Base-by-base conservation (phyloP, 2,797 vertebrate genomes). In the Loriculus beryllinus region DNA sequence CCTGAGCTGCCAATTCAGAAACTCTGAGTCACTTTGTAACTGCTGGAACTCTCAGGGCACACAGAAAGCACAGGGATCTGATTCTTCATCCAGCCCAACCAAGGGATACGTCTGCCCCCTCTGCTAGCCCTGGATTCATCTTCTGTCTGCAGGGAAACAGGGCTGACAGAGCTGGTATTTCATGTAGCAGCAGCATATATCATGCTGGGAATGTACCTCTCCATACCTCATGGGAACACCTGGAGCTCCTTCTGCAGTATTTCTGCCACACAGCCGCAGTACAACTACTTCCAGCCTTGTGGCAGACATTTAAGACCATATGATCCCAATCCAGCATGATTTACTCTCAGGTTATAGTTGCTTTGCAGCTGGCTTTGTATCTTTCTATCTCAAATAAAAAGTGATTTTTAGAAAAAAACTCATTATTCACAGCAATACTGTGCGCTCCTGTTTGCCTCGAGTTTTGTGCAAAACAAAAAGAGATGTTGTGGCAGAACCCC, bases 331-430 rank as follows among this genome's bases (percentile, higher is more conserved):
- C 42, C 39, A 88, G 60, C n/a, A 54, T 42, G 15, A 67, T 57
- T 92, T 78, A 69, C 86, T 91, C 88, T 85, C 65, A 68, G 88
- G 67, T 80, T 91, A 68, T 76, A 91, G 93, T 86, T 85, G 94
- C 70, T 51, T 92, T 71, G 40, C 47, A 93, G 51, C 81, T 87
- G 88, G 60, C 45, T 77, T 89, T 86, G n/a, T 70, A 93, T 85
- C 80, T 49, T 43, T 37, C 35, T 67, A 54, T 33, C 35, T 56
- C 37, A 63, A 91, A 86, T 15, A 86, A 72, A 89, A 90, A 48
- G 59, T 0, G 2, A 68, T 23, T 67, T 48, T 33, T 65, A 40
- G n/a, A 67, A 88, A 88, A 56, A 14, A 5, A 91, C 60, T 33
- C 26, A 69, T 80, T 81, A 56, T 64, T 81, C 43, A 64, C 20